Percentiles rank a stretch among this genome's conserved stretches.
Conservation (phyloP, 2,113 vertebrate genomes). For the Pseudolaguvia tuberculata region DNA sequence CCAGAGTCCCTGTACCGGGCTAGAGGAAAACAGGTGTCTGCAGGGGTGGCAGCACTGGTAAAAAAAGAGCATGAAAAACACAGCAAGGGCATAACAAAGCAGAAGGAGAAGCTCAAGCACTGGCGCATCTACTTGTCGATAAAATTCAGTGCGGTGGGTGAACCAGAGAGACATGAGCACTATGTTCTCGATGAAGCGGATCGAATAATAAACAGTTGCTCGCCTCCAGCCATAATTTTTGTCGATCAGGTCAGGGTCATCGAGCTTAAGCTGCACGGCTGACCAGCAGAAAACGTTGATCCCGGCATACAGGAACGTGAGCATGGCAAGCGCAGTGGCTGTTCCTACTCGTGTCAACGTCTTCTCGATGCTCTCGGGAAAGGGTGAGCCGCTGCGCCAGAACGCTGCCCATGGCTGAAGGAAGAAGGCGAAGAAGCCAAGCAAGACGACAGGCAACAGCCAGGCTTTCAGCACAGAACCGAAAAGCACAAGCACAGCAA, state of each 20-base stretch:
- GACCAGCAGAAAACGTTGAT: constrained; percentile 99
- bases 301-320: constrained; percentile 91
- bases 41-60: constrained; percentile 95
- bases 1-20: constrained; percentile 73
- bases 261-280: constrained; percentile 86
- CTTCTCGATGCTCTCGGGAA: constrained; percentile 94
- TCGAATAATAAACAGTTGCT: constrained; percentile 81
- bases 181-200: constrained; percentile 88
- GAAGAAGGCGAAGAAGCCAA: constrained; percentile 85
- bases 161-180: constrained; percentile 88
- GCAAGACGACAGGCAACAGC: constrained; percentile 76
- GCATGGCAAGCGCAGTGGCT: constrained; percentile 83
- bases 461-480: constrained; percentile 88
- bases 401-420: constrained; percentile 88
- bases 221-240: constrained; percentile 90
- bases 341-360: constrained; percentile 86
- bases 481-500: constrained; percentile 88
- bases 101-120: constrained; percentile 83
- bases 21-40: constrained; percentile 87
- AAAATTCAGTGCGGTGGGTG: constrained; percentile 81
- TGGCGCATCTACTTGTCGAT: constrained; percentile 78
- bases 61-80: constrained; percentile 95
- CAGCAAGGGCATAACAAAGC: constrained; percentile 75
- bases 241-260: constrained; percentile 87
- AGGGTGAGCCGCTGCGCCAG: constrained; percentile 86